Percentiles rank a stretch among this genome's conserved stretches.
Conservation (phyloP, 2,888 invertebrate genomes). For the Liposcelis brunnea region DNA sequence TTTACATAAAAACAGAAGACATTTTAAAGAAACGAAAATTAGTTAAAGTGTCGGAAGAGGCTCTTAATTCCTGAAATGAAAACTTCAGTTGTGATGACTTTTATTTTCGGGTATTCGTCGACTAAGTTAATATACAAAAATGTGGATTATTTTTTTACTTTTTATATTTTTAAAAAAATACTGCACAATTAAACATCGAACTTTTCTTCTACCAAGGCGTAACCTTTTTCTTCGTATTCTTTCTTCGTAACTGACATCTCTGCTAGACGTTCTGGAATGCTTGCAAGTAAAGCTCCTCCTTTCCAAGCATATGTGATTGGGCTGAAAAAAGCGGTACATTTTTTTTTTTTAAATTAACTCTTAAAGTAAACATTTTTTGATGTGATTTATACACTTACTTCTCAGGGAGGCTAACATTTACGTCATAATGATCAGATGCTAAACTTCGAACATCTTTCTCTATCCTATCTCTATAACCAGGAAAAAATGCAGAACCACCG, state of each 20-base stretch:
- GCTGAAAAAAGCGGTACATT: constrained; percentile 32
- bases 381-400: constrained; percentile 33
- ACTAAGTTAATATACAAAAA: no score
- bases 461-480: constrained; percentile 66
- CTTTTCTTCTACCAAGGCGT: constrained; percentile 34
- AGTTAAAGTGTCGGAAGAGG: no score
- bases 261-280: constrained; percentile 49
- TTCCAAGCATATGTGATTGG: constrained; percentile 77
- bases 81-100: no score
- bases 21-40: no score
- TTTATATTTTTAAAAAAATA: constrained; percentile 4
- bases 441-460: constrained; percentile 59
- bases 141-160: no score
- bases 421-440: constrained; percentile 58
- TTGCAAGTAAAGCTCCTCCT: constrained; percentile 61
- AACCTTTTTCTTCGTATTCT: constrained; percentile 80
- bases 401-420: constrained; percentile 50
- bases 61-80: no score
- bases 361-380: constrained; percentile 1
- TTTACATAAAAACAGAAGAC: no score
- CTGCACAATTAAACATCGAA: constrained; percentile 30
- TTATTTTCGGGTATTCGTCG: no score
- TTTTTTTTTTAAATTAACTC: no score
- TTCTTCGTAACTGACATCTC: constrained; percentile 57
- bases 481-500: constrained; percentile 64